A percentile compares a stretch with the other conserved stretches of the same genome.
Conservation (phyloP, 2,797 vertebrate genomes). For the Trematomus bernacchii region DNA sequence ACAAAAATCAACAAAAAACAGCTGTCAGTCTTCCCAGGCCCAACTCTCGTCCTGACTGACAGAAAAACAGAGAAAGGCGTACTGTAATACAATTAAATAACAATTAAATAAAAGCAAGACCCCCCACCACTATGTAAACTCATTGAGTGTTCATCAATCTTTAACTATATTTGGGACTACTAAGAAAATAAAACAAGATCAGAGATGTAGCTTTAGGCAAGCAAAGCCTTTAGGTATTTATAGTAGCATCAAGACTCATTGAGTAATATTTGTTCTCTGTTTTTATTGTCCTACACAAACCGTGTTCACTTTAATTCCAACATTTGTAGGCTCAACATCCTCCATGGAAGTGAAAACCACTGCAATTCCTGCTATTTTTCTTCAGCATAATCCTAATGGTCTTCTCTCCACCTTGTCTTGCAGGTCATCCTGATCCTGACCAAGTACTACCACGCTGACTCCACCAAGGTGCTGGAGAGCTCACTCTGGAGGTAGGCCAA, state of each 20-base stretch:
- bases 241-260: background rate
- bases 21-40: too few species aligned
- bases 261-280: too few species aligned
- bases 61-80: too few species aligned
- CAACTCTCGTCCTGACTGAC: too few species aligned
- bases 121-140: background rate
- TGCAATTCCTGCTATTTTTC: background rate
- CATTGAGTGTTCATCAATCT: background rate
- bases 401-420: constrained; percentile 35
- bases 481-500: constrained; percentile 95
- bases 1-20: too few species aligned
- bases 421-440: constrained; percentile 98
- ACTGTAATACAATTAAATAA: too few species aligned
- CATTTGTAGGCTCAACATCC: background rate
- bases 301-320: background rate
- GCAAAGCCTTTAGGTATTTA: background rate
- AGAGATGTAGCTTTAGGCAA: background rate
- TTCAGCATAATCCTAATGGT: background rate
- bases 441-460: constrained; percentile 97
- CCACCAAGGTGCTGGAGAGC: constrained; percentile 97
- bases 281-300: background rate
- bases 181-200: background rate
- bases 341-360: background rate
- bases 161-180: background rate
- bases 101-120: too few species aligned